Evolutionary conservation across 2,797 vertebrate genomes (phyloP).

Genomic region (Cheirogaleus major): DNA sequence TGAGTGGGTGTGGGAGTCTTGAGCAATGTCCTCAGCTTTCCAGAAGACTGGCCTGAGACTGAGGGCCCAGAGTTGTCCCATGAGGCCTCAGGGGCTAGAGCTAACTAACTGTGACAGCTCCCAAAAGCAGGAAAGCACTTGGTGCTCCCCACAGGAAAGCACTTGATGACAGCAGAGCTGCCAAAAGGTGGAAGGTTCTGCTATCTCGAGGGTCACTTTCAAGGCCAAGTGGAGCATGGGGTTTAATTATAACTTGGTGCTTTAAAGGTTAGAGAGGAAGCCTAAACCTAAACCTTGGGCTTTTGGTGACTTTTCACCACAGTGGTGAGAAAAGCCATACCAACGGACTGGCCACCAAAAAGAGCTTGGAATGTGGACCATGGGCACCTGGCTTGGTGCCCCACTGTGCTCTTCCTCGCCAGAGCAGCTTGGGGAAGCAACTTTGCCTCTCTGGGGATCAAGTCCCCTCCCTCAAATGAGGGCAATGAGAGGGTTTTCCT

Average conservation of each 20-base stretch:
- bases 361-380: not conserved
- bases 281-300: not conserved
- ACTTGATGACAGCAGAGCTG: not conserved
- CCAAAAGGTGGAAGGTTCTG: not conserved
- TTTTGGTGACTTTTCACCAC: not conserved
- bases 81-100: not conserved
- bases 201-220: not conserved
- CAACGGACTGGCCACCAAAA: not conserved
- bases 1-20: not conserved
- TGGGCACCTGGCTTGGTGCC: not conserved
- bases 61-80: not conserved
- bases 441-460: not conserved
- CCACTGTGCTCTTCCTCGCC: not conserved
- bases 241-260: not conserved
- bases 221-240: not conserved
- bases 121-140: not conserved
- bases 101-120: not conserved
- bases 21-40: not conserved
- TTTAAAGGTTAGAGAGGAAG: not conserved
- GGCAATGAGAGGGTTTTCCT: not conserved
- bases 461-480: not conserved
- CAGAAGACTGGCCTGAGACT: not conserved
- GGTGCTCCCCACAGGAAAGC: not conserved
- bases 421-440: too few species aligned
- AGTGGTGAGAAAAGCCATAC: not conserved